Percentiles rank a stretch among this genome's conserved stretches.
These are phyloP conservation scores for Sebastes taczanowskii DNA, from an alignment of 2,797 vertebrate genomes.

Conservation along the genomic window DNA sequence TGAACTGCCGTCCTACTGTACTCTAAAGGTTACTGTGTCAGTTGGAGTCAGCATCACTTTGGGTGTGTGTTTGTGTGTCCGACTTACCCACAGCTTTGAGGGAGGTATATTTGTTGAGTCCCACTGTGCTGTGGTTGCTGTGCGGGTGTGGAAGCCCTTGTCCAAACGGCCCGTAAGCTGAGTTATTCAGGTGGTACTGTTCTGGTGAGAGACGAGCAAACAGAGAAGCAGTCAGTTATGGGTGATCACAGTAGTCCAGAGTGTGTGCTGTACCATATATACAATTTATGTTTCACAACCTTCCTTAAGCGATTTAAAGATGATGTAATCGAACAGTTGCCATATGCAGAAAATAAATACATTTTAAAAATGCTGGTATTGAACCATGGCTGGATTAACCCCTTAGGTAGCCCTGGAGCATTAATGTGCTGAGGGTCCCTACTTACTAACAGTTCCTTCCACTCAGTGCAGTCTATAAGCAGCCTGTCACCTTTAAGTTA, in stretches of 20 bases:
- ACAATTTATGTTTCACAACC: neutral
- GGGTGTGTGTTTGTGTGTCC: conserved; percentile 24
- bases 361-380: neutral
- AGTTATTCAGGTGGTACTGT: conserved; percentile 88
- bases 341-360: neutral
- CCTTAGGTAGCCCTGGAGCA: neutral
- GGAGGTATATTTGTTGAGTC: conserved; percentile 86
- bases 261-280: neutral
- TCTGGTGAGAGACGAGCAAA: conserved; percentile 75
- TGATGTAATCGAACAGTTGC: neutral
- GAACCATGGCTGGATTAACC: neutral
- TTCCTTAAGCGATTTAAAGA: neutral
- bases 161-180: conserved; percentile 67
- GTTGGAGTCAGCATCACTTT: conserved; percentile 50
- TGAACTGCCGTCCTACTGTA: conserved; percentile 29
- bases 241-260: neutral
- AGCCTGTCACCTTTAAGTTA: too few species aligned
- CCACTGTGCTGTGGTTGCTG: conserved; percentile 80
- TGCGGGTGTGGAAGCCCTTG: conserved; percentile 83
- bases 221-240: neutral
- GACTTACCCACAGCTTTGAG: conserved; percentile 91
- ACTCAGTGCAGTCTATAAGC: too few species aligned
- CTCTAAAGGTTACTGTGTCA: conserved; percentile 66
- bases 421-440: neutral
- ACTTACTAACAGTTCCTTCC: neutral